Percentiles rank a stretch among this genome's conserved stretches.
Conservation (phyloP, 2,113 vertebrate species). For the Alectura lathami region DNA sequence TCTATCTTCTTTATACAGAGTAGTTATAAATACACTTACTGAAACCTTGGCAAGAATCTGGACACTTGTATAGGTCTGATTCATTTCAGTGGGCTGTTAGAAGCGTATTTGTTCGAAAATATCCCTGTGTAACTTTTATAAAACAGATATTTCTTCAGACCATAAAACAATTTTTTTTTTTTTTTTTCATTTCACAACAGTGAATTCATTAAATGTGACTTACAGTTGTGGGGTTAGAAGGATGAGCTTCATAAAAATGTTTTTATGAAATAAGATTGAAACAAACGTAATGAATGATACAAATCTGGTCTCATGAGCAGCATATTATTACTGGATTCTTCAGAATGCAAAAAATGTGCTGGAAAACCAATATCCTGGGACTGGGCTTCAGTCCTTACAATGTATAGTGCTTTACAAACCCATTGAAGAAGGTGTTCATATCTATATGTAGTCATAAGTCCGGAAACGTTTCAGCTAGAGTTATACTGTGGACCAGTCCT, state of each 20-base stretch:
- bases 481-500: background rate
- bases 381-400: background rate
- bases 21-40: background rate
- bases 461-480: background rate
- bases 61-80: background rate
- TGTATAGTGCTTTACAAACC: background rate
- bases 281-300: background rate
- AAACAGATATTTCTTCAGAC: constrained; percentile 1
- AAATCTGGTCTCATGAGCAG: background rate
- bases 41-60: background rate
- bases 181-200: background rate
- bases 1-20: background rate
- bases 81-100: background rate
- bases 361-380: background rate
- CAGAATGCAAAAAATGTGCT: background rate
- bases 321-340: background rate
- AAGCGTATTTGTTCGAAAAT: background rate
- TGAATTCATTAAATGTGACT: background rate
- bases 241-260: constrained; percentile 30
- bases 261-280: constrained; percentile 26
- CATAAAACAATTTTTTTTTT: background rate
- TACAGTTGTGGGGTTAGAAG: background rate
- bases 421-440: background rate
- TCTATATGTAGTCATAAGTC: background rate
- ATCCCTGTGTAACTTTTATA: background rate